Evolutionary conservation across 2,113 vertebrate genomes (phyloP).

Genomic region (Nematolebias whitei): DNA sequence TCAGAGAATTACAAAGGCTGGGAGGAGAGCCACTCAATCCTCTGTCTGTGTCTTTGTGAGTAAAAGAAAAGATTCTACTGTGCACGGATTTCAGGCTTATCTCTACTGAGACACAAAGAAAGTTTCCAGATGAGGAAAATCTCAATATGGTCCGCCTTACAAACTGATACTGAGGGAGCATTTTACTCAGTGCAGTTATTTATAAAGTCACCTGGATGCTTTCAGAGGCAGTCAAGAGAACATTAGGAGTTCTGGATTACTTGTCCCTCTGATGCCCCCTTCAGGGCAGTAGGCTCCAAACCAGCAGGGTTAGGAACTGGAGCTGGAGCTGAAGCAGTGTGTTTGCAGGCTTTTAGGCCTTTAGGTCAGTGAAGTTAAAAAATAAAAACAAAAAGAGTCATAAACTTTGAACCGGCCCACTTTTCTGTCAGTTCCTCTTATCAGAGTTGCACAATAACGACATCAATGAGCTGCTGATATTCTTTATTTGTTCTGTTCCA

Average conservation of each 20-base stretch:
- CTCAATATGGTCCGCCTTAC: constrained; percentile 15
- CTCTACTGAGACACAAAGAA: constrained; percentile 42
- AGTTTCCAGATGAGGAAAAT: constrained; percentile 32
- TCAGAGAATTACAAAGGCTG: constrained; percentile 67
- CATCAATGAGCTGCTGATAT: constrained; percentile 15
- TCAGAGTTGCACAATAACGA: constrained; percentile 18
- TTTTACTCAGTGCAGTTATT: constrained; percentile 17
- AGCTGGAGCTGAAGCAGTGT: background rate
- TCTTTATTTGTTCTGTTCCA: background rate
- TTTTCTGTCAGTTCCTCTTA: constrained; percentile 36
- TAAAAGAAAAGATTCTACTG: constrained; percentile 47
- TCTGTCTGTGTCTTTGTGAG: constrained; percentile 34
- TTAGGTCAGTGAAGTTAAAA: background rate
- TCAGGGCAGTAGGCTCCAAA: constrained; percentile 44
- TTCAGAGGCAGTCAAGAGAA: constrained; percentile 17
- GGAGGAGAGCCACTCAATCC: constrained; percentile 57
- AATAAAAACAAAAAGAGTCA: background rate
- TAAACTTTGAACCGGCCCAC: background rate
- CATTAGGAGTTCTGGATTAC: constrained; percentile 10
- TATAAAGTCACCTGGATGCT: constrained; percentile 31
- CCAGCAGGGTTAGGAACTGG: constrained; percentile 30
- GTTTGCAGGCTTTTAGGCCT: constrained; percentile 8
- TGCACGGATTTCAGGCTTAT: constrained; percentile 37
- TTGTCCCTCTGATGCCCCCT: constrained; percentile 64
- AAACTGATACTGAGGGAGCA: constrained; percentile 2